These are phyloP conservation scores for Spatulosminthurus flaviceps DNA, from an alignment of 2,888 invertebrate genomes.

Conservation along the genomic window DNA sequence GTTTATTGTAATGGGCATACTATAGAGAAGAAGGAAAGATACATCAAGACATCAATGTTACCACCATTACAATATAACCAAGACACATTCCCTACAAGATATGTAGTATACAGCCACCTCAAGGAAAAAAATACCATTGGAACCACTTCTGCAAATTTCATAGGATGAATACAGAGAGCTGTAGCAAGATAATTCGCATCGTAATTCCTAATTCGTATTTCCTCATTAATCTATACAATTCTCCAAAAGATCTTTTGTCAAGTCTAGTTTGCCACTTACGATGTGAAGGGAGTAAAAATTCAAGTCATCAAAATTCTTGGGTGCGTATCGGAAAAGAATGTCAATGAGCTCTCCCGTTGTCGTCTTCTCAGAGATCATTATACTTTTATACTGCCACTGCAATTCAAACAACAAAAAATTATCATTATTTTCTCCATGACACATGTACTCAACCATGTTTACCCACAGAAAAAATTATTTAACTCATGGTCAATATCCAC, in stretches of 20 bases:
- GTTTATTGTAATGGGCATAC: no score
- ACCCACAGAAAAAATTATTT: background rate
- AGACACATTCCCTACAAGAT: no score
- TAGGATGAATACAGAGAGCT: slow-evolving; percentile 8
- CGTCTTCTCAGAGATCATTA: slow-evolving; percentile 87
- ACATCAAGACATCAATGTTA: no score
- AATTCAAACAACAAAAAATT: slow-evolving; percentile 55
- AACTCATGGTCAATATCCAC: background rate
- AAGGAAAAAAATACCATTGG: background rate
- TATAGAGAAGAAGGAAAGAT: no score
- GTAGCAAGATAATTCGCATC: background rate
- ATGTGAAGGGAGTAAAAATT: slow-evolving; percentile 53
- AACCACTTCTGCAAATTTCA: slow-evolving; percentile 1
- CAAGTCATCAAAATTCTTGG: slow-evolving; percentile 48
- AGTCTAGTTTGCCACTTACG: slow-evolving; percentile 42
- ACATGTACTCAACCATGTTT: background rate
- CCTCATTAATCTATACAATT: background rate
- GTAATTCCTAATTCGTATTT: slow-evolving; percentile 12
- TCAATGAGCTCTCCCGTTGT: slow-evolving; percentile 88
- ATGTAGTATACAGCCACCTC: no score
- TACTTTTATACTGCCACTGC: slow-evolving; percentile 88
- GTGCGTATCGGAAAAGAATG: slow-evolving; percentile 78
- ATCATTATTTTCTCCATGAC: background rate
- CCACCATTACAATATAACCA: no score
- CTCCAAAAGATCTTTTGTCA: background rate